phyloP scores from a whole-genome alignment of 2,113 vertebrate genomes.

The Hassar affinis region DNA sequence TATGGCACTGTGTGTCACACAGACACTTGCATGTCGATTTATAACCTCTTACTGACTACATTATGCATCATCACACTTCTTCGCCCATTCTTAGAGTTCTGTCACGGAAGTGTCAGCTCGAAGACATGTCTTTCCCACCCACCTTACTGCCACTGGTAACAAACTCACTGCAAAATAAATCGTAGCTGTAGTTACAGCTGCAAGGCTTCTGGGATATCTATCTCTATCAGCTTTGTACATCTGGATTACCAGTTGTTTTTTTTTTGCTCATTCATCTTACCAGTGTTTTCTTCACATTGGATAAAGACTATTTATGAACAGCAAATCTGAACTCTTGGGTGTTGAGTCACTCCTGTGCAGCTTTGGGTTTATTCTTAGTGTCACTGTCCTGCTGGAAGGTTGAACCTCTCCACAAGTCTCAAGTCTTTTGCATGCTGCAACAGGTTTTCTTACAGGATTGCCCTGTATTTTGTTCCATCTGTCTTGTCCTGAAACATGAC shows the following conservation, averaged over 20 bases:
- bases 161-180: neutral
- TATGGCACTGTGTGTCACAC: constrained; percentile 9
- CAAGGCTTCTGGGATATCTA: too few species aligned
- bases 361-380: neutral
- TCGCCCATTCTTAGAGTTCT: neutral
- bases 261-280: neutral
- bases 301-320: too few species aligned
- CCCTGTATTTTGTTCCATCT: neutral
- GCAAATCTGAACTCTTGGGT: too few species aligned
- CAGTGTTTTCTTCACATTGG: too few species aligned
- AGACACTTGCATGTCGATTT: constrained; percentile 9
- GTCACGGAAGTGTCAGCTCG: neutral
- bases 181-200: neutral
- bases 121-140: neutral
- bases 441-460: neutral
- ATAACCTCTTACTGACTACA: neutral
- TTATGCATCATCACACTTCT: constrained; percentile 13
- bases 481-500: neutral
- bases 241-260: too few species aligned
- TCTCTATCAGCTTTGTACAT: neutral
- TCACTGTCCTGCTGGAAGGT: neutral
- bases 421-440: neutral
- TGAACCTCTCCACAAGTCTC: neutral
- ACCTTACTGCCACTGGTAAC: neutral
- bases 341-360: neutral